Evolutionary conservation across 2,113 vertebrate species (phyloP), one percentile per base, ranked within the genome.

Genomic region (Osmerus eperlanus): DNA sequence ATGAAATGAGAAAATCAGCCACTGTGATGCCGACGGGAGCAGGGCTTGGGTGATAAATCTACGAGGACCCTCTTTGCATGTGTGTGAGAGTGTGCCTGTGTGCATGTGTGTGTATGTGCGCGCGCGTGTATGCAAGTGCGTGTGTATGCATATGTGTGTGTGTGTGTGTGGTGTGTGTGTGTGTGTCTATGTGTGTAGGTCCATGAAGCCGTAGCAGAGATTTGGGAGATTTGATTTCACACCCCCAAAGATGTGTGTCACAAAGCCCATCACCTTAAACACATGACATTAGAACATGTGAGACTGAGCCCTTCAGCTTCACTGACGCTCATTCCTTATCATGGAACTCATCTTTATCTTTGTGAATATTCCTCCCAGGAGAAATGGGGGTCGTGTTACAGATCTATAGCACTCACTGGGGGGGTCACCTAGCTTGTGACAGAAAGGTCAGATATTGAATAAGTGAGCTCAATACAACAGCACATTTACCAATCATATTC

Each of bases 1-100:
- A 93, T 93, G 92, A 93, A 93, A 93, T 93, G 91, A 93, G 92
- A 93, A 93, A 93, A 90, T 92, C 92, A 93, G 92, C 89, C 91
- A 93, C 91, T 93, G 92, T 93, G 92, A 89, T 93, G 87, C 89
- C 90, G 89, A 91, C 89, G 78, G 83, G 81, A 83, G 81, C 81
- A 73, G 83, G 85, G 61, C 90, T 90, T 87, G 88, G 86, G 91
- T 91, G 91, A 92, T 90, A 90, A 90, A 90, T 90, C 88, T 89
- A 89, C 78, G 85, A 89, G 89, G 88, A 86, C 84, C 87, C 85
- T 88, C 83, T 78, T 65, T 84, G 78, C 81, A 84, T 81, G 81
- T 83, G 85, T 66, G 65, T 52, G 65, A 51, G 65, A 52, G 11
- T 66, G 65, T 52, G 41, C 21, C n/a, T 66, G 65, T 66, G 36